These are phyloP conservation scores for Muschampia plurimacula DNA, from an alignment of 2,888 invertebrate species.

Conservation along the genomic window DNA sequence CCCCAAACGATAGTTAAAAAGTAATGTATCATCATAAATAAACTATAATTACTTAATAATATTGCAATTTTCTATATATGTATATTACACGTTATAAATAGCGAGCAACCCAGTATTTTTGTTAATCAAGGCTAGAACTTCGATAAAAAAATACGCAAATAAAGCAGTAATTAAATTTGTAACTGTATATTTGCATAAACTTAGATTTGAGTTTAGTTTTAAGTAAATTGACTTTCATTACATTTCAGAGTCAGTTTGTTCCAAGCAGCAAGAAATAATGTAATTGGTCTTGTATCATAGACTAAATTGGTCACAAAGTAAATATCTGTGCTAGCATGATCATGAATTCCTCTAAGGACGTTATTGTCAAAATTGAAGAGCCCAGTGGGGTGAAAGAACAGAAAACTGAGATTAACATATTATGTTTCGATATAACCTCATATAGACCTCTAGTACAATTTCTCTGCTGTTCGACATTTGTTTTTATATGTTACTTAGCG, in stretches of 20 bases:
- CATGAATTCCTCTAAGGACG: slow-evolving; percentile 62
- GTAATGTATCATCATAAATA: too few species aligned
- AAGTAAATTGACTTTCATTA: background rate
- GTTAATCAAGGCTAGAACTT: too few species aligned
- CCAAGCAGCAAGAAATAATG: background rate
- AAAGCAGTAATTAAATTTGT: too few species aligned
- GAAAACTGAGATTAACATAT: slow-evolving; percentile 85
- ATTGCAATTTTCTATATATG: too few species aligned
- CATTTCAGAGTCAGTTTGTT: slow-evolving; percentile 10
- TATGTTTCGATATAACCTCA: slow-evolving; percentile 90
- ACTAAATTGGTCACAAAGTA: slow-evolving; percentile 13
- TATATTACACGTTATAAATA: too few species aligned
- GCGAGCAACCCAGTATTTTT: too few species aligned
- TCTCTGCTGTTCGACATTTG: slow-evolving; percentile 90
- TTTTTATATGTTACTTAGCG: slow-evolving; percentile 94
- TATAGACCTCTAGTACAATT: slow-evolving; percentile 90
- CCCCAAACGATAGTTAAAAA: too few species aligned
- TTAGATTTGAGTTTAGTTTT: background rate
- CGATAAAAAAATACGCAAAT: too few species aligned
- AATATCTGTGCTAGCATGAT: slow-evolving; percentile 39
- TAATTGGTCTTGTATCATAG: background rate
- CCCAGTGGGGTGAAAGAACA: slow-evolving; percentile 45
- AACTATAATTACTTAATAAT: too few species aligned
- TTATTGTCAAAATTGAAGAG: slow-evolving; percentile 67
- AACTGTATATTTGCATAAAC: background rate